Evolutionary conservation across 2,888 invertebrate genomes (phyloP), one percentile per base, ranked within the genome.

Genomic region (Beris chalybata): DNA sequence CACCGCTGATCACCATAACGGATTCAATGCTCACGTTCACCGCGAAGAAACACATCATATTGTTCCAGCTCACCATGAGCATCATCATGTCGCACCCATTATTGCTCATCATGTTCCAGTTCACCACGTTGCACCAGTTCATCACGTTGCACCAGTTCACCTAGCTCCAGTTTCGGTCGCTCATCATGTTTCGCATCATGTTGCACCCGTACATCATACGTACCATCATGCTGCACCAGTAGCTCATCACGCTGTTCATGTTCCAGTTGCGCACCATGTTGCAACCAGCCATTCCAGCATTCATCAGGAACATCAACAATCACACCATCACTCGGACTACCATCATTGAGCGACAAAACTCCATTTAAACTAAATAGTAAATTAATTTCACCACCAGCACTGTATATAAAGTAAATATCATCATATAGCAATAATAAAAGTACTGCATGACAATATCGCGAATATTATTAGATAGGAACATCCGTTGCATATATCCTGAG

Each of bases 11-110:
- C 77, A 79, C 1, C 66, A 78, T 63, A 72, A 77, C 56, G 80
- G 80, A 29, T 80, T 80, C 70, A 78, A 76, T 67, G 80, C 80
- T 4, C 76, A 79, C 64, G 80, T 80, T 44, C 76, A 76, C n/a
- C 76, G 77, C 22, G 63, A 48, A 13, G 53, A 44, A 38, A 31
- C 32, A 38, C 4, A 11, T 5, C 64, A 56, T 11, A 45, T 0
- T 38, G 63, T 52, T 43, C 52, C 1, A 32, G 45, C 58, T 32
- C 50, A 59, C n/a, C 59, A 59, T 48, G 56, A 5, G 13, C 52
- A 32, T 12, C 53, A 48, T 47, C 43, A 30, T 52, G 59, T 22
- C 47, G 50, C 31, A 52, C 56, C 31, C 13, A 50, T 59, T 13
- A 52, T 52, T 43, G 58, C 15, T 44, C 67, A 57, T 43, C 56